Conservation (phyloP, 1,140 invertebrate species). For the Dryas iulia region DNA sequence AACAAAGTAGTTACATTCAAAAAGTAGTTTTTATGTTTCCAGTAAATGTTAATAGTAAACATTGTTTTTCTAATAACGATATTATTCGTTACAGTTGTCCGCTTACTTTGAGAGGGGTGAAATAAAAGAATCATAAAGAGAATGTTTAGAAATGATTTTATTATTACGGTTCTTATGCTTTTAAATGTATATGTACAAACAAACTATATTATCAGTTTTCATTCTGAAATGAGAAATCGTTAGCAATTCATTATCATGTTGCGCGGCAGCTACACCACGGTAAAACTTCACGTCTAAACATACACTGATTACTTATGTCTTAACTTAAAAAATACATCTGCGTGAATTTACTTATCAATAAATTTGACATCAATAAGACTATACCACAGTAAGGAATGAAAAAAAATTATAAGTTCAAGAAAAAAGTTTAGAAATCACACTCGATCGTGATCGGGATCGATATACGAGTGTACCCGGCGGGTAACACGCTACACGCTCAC, state of each 20-base stretch:
- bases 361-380: slow-evolving; percentile 69
- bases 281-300: slow-evolving; percentile 59
- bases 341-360: slow-evolving; percentile 62
- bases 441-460: slow-evolving; percentile 38
- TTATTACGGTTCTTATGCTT: slow-evolving; percentile 76
- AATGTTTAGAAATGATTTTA: slow-evolving; percentile 76
- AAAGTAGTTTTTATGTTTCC: no score
- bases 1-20: no score
- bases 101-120: not conserved
- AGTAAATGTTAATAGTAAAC: no score
- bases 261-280: slow-evolving; percentile 48
- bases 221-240: slow-evolving; percentile 74
- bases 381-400: slow-evolving; percentile 78
- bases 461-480: slow-evolving; percentile 22
- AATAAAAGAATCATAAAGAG: slow-evolving; percentile 23
- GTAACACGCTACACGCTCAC: slow-evolving; percentile 22
- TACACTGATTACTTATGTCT: slow-evolving; percentile 73
- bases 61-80: no score
- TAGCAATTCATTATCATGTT: slow-evolving; percentile 57
- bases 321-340: slow-evolving; percentile 74
- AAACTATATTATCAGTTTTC: slow-evolving; percentile 76
- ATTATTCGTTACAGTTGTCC: no score
- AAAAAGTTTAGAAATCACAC: slow-evolving; percentile 55
- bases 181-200: slow-evolving; percentile 79
- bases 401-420: slow-evolving; percentile 62